Evolutionary conservation across 1,140 invertebrate genomes (phyloP), one percentile per base, ranked within the genome.

Genomic region (Trichonephila clavata): DNA sequence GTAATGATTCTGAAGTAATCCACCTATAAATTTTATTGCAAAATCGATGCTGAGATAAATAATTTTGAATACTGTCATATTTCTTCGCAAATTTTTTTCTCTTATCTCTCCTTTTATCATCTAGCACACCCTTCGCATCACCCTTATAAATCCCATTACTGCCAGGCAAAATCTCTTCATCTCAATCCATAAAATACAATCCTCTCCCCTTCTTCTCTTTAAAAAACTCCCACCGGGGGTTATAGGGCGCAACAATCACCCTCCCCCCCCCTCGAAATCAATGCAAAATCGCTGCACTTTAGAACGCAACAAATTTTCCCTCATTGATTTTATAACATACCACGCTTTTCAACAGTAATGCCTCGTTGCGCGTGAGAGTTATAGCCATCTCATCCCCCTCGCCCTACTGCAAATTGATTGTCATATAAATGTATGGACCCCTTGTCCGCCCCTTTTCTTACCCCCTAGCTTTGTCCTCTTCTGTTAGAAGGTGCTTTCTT

Each of bases 251-350:
- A 90, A 81, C 89, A 90, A 90, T 81, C 77, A 87, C 8, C 50
- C 57, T 16, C 43, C 68, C 57, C 3, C 3, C 32, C 32, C 32
- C 32, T 3, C 4, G 32, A 59, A 90, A 90, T 90, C 89, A 90
- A 90, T 90, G 89, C 50, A 71, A 90, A 90, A 80, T 90, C 89
- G 89, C 39, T 81, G 77, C 71, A 90, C 63, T 90, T 90, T 90
- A 90, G 39, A 57, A 59, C 68, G 57, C 89, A 81, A 39, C 68
- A 63, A 90, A 81, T 81, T 81, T 81, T 60, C 32, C 89, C 59
- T 21, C 89, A 90, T 90, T 90, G 89, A 90, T 90, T 90, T 90
- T 90, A 90, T 60, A 90, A 81, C 89, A 89, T 77, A 24, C 63
- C 65, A 89, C 87, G 89, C 89, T 81, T 90, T 89, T 90, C 87